These are phyloP conservation scores for Pemphredon lugubris DNA, from an alignment of 2,888 invertebrate species.

Conservation along the genomic window DNA sequence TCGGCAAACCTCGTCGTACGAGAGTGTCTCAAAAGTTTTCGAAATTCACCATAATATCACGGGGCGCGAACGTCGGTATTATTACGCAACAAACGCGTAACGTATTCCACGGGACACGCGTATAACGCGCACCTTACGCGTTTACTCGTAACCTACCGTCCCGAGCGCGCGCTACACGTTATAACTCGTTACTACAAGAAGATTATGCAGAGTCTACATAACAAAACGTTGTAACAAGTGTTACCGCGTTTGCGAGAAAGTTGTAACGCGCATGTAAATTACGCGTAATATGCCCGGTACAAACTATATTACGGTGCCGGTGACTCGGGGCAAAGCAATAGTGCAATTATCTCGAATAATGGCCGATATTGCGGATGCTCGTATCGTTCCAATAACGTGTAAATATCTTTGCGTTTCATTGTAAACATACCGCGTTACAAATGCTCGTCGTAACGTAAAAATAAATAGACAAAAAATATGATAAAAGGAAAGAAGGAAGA, in stretches of 20 bases:
- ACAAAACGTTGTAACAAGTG: slow-evolving; percentile 7
- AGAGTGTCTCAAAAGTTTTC: too few relatives aligned
- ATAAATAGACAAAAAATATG: too few relatives aligned
- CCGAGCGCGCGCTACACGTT: not conserved
- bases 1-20: too few relatives aligned
- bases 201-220: not conserved
- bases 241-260: not conserved
- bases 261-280: slow-evolving; percentile 1
- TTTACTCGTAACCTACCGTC: slow-evolving; percentile 21
- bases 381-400: slow-evolving; percentile 1
- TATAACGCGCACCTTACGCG: slow-evolving; percentile 15
- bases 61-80: slow-evolving; percentile 16
- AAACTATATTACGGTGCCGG: not conserved
- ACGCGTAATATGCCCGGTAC: not conserved
- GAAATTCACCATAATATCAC: too few relatives aligned
- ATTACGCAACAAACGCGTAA: too few relatives aligned
- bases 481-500: too few relatives aligned
- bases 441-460: not conserved
- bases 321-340: not conserved
- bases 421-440: slow-evolving; percentile 10
- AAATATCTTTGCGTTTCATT: not conserved
- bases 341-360: slow-evolving; percentile 13
- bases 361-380: slow-evolving; percentile 10
- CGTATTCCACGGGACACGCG: too few relatives aligned
- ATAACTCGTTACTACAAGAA: slow-evolving; percentile 7